phyloP scores from a whole-genome alignment of 2,797 vertebrate genomes.

The Eulemur mongoz region DNA sequence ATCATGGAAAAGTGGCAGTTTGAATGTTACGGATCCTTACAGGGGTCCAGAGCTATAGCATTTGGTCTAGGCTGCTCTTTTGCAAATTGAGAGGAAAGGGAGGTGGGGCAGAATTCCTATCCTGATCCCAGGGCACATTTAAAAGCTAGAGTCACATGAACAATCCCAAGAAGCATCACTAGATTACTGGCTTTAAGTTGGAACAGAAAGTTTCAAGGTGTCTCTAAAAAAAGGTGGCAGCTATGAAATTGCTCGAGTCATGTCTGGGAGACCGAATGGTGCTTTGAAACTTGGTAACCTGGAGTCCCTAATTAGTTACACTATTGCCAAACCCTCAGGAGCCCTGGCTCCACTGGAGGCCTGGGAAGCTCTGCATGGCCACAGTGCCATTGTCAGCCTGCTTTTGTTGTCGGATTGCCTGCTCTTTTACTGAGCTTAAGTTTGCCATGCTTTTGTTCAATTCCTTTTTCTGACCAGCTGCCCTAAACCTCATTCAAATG shows the following conservation, averaged over 20 bases:
- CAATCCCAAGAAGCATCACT: not conserved
- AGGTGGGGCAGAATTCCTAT: not conserved
- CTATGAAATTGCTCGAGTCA: not conserved
- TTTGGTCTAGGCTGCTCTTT: not conserved
- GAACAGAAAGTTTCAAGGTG: conserved; percentile 22
- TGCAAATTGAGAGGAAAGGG: not conserved
- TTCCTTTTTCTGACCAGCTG: conserved; percentile 61
- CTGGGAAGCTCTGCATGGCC: not conserved
- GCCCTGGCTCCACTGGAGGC: not conserved
- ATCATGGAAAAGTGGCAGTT: not conserved
- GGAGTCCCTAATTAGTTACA: not conserved
- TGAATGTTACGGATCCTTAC: not conserved
- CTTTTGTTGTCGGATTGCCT: conserved; percentile 40
- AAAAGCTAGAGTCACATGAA: not conserved
- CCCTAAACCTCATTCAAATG: conserved; percentile 71
- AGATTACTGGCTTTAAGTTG: not conserved
- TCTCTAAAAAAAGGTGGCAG: not conserved
- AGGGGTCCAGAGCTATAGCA: not conserved
- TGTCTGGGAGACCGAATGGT: not conserved
- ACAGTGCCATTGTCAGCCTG: not conserved
- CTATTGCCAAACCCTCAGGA: not conserved
- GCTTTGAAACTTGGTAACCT: not conserved
- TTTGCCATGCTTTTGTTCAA: conserved; percentile 65
- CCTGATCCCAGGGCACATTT: not conserved
- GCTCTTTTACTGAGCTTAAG: conserved; percentile 51